Base-by-base conservation (phyloP, 2,888 invertebrate genomes). In the Trisateles emortualis region DNA sequence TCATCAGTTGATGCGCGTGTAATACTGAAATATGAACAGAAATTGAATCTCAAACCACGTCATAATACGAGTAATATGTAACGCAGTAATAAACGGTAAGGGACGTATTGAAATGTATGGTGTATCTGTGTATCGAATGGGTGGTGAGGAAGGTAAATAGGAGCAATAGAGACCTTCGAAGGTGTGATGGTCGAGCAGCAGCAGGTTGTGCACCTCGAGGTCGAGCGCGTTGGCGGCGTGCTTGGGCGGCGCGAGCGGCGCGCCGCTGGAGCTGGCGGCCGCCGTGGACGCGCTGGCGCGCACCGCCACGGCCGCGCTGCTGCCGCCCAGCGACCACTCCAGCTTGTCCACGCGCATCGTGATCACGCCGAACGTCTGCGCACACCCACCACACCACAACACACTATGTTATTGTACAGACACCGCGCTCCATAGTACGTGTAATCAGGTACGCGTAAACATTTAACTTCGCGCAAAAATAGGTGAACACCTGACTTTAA, bases 131-230 rank as follows among this genome's bases (percentile, higher is more conserved):
- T n/a, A n/a, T n/a, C n/a, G n/a, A n/a, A n/a, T n/a, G n/a, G n/a
- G n/a, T n/a, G n/a, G n/a, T n/a, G n/a, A n/a, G n/a, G n/a, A n/a
- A n/a, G n/a, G n/a, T n/a, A n/a, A n/a, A n/a, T n/a, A n/a, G n/a
- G n/a, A n/a, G n/a, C n/a, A n/a, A n/a, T n/a, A n/a, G n/a, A 17
- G 35, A 94, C 94, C 95, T 93, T 99, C 99, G 86, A 99, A 99
- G 0, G 99, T 99, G 87, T 99, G 98, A 79, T 99, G 98, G 93
- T 99, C 98, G 55, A 99, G 95, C 43, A 99, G 93, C 19, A 99
- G 94, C 64, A 99, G 94, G 86, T 96, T 97, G 87, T 98, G 97
- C 19, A 98, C 95, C 87, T 99, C 98, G 10, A 98, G 94, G 88
- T 99, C 98, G 79, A 97, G 96, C 0, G 97, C 97, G 76, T 92